Conservation (phyloP, 2,113 vertebrate genomes). For the Plotosus lineatus region DNA sequence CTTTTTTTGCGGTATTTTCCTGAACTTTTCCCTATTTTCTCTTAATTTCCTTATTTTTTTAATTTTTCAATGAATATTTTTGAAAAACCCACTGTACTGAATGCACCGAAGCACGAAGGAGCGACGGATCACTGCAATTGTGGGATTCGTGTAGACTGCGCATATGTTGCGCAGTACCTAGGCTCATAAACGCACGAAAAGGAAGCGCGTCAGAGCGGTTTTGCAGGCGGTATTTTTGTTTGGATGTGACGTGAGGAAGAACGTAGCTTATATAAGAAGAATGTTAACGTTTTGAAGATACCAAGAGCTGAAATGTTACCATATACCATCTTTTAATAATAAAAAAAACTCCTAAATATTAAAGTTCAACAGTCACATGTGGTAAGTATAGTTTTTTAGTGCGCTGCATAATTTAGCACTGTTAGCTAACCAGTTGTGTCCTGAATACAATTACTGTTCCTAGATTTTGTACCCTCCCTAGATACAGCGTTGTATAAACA, state of each 20-base stretch:
- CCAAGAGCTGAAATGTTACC: not conserved
- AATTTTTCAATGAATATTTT: too few species aligned
- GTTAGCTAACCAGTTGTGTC: not conserved
- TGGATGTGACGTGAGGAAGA: not conserved
- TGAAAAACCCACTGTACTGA: too few species aligned
- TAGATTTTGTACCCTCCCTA: not conserved
- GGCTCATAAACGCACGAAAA: not conserved
- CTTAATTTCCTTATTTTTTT: too few species aligned
- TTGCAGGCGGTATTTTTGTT: constrained; percentile 53
- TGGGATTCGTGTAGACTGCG: not conserved
- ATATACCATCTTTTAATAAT: not conserved
- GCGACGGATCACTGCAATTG: too few species aligned
- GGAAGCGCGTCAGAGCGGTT: constrained; percentile 27
- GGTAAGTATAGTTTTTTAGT: not conserved
- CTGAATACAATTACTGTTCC: not conserved
- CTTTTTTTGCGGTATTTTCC: too few species aligned
- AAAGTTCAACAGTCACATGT: not conserved
- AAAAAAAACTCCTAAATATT: not conserved
- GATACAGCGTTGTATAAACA: not conserved
- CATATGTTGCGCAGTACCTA: not conserved
- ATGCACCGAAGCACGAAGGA: too few species aligned
- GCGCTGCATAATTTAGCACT: not conserved
- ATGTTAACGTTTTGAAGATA: not conserved
- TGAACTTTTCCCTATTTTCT: too few species aligned
- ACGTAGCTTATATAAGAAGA: not conserved